phyloP scores from a whole-genome alignment of 2,113 vertebrate genomes.

The Seriola aureovittata region DNA sequence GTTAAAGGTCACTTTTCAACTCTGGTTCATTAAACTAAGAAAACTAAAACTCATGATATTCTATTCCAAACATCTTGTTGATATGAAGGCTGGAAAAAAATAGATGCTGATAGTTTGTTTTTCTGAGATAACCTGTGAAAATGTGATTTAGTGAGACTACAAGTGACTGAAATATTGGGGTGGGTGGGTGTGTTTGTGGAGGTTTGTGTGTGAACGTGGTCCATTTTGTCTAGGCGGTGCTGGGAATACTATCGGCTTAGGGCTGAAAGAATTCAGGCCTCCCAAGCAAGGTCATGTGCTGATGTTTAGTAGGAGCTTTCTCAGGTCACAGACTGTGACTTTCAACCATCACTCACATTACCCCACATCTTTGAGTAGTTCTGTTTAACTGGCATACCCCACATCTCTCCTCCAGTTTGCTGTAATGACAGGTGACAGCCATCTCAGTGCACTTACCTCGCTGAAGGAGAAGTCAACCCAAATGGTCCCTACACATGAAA shows the following conservation, averaged over 20 bases:
- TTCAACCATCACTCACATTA: slow-evolving; percentile 79
- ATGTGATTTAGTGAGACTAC: slow-evolving; percentile 47
- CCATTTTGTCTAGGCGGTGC: slow-evolving; percentile 67
- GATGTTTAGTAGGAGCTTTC: slow-evolving; percentile 84
- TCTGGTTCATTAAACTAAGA: slow-evolving; percentile 36
- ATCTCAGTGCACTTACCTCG: slow-evolving; percentile 65
- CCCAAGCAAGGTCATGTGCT: slow-evolving; percentile 83
- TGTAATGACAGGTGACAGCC: slow-evolving; percentile 77
- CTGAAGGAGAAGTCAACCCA: slow-evolving; percentile 62
- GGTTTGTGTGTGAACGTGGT: slow-evolving; percentile 62
- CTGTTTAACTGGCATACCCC: slow-evolving; percentile 67
- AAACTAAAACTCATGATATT: slow-evolving; percentile 34
- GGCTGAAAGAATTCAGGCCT: slow-evolving; percentile 79
- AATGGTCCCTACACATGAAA: slow-evolving; percentile 51
- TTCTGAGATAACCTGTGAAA: slow-evolving; percentile 42
- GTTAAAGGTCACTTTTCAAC: slow-evolving; percentile 43
- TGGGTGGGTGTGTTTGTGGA: slow-evolving; percentile 42
- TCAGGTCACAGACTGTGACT: slow-evolving; percentile 80
- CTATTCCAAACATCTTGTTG: slow-evolving; percentile 31
- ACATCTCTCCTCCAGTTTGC: slow-evolving; percentile 63
- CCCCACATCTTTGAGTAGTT: slow-evolving; percentile 69
- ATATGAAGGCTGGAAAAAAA: slow-evolving; percentile 17
- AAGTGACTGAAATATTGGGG: slow-evolving; percentile 55
- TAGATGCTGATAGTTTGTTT: slow-evolving; percentile 29
- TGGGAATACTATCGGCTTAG: slow-evolving; percentile 82